phyloP scores from a whole-genome alignment of 2,888 invertebrate species.

The Corbicula japonica region DNA sequence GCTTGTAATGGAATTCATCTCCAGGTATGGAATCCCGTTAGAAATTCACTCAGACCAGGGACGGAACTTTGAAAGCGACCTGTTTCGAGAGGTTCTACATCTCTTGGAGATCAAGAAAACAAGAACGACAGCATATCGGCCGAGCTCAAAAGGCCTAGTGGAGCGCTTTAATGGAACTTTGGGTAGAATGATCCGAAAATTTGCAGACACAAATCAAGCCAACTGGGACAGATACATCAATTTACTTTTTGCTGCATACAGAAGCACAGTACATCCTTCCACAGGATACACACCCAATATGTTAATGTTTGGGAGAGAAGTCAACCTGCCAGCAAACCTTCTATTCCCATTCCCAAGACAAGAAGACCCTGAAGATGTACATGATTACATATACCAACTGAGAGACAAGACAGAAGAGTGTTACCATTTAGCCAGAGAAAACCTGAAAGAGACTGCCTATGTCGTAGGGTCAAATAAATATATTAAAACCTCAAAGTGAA shows the following conservation, averaged over 20 bases:
- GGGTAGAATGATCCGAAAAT: constrained; percentile 7
- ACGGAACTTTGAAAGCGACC: constrained; percentile 29
- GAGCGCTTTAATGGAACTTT: constrained; percentile 38
- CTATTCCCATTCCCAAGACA: constrained; percentile 13
- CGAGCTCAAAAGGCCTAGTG: constrained; percentile 37
- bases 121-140: constrained; percentile 33
- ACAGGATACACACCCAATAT: constrained; percentile 31
- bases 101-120: constrained; percentile 36
- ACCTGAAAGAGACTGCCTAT: background rate
- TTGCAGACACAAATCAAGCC: background rate
- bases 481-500: no score
- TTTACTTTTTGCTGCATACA: constrained; percentile 30
- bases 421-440: background rate
- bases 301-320: constrained; percentile 53
- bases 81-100: constrained; percentile 20
- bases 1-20: constrained; percentile 5
- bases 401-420: background rate
- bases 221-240: constrained; percentile 34
- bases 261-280: background rate
- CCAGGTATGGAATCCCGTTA: constrained; percentile 11
- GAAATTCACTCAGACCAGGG: constrained; percentile 26
- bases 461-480: no score
- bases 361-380: background rate
- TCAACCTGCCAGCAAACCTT: constrained; percentile 24
- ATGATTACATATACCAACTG: constrained; percentile 3